Evolutionary conservation across 2,797 vertebrate species (phyloP), one percentile per base, ranked within the genome.

Genomic region (Karalla daura): DNA sequence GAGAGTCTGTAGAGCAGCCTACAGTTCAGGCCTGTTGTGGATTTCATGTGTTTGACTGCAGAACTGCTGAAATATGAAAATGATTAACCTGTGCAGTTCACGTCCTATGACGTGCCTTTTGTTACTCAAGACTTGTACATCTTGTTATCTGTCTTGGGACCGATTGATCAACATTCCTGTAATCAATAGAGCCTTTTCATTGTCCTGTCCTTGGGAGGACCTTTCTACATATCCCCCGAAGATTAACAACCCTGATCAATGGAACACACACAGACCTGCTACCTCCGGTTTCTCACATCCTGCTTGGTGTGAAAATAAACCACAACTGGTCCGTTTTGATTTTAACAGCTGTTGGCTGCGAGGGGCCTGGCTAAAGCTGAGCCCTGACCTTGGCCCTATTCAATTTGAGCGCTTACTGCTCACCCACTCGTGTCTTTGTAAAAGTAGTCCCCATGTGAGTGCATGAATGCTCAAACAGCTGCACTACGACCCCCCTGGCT

Each of bases 181-280:
- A 77, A 91, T 92, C 89, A 81, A 90, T 92, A 75, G 43, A 60
- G 67, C 63, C 80, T 82, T 88, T 88, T 89, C 68, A 84, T 83
- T 85, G 82, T 77, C 78, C 74, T 69, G 87, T 90, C 90, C 90
- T 91, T 92, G 90, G 71, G 67, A 86, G 84, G 84, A 88, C 88
- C 86, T 91, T 83, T 82, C 80, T 61, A 71, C 74, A 73, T 86
- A 75, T 81, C 79, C 84, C 78, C 71, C 35, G 40, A 87, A 91
- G 90, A 90, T 90, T 86, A 92, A 81, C 84, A 80, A 83, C 68
- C 78, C 76, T 87, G 85, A 91, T 90, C 84, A 82, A 90, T 91
- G 85, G 56, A 54, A 76, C 76, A 65, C 76, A 81, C 78, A 66
- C 79, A 80, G 35, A 64, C 69, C 60, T 66, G 66, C 78, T 64